phyloP scores from a whole-genome alignment of 2,888 invertebrate genomes.

The Chironomus riparius region DNA sequence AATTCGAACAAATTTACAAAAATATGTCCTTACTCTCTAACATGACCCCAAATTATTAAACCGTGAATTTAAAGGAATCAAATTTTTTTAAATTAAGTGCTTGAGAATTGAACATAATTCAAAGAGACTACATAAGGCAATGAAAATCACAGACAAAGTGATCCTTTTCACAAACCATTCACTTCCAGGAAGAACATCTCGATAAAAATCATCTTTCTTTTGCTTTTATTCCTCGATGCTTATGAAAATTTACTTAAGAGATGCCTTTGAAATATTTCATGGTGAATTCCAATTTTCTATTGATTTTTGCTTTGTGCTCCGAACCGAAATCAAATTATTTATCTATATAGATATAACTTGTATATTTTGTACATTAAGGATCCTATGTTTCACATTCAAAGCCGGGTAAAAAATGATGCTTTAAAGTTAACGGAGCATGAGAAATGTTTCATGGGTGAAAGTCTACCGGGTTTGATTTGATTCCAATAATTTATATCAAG shows the following conservation, averaged over 20 bases:
- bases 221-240: neutral
- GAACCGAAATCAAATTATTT: constrained; percentile 26
- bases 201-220: too few species aligned
- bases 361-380: neutral
- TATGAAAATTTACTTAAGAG: neutral
- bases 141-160: too few species aligned
- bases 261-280: constrained; percentile 13
- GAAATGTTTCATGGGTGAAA: constrained; percentile 23
- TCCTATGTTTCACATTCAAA: neutral
- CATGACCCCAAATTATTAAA: too few species aligned
- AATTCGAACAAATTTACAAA: too few species aligned
- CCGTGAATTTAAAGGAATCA: too few species aligned
- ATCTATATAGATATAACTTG: neutral
- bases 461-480: constrained; percentile 3
- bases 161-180: too few species aligned
- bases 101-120: too few species aligned
- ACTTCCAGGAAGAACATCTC: too few species aligned
- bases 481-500: constrained; percentile 8
- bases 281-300: constrained; percentile 19
- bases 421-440: constrained; percentile 20
- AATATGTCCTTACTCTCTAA: too few species aligned
- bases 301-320: constrained; percentile 26
- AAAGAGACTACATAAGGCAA: too few species aligned
- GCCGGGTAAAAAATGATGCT: neutral
- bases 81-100: too few species aligned